Evolutionary conservation across 2,113 vertebrate species (phyloP).

Genomic region (Anser brachyrhynchus): DNA sequence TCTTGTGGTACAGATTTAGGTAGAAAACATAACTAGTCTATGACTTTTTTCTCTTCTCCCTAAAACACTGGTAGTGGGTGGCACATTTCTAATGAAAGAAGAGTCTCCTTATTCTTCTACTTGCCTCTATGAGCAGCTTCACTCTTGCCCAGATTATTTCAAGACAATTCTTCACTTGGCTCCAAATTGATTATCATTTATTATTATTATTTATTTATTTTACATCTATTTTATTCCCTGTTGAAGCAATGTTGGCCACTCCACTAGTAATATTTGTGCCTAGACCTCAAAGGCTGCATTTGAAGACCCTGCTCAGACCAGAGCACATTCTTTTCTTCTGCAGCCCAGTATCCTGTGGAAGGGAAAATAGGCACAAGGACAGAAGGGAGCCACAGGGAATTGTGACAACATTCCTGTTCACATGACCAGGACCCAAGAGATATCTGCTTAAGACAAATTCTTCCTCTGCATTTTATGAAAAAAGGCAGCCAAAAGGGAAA

Average conservation of each 20-base stretch:
- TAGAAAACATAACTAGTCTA: not conserved
- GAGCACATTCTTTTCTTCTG: not conserved
- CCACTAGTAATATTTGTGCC: not conserved
- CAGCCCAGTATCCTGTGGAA: not conserved
- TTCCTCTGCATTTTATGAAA: not conserved
- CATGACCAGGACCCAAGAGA: not conserved
- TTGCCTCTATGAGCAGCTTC: not conserved
- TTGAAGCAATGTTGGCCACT: not conserved
- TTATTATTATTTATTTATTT: not conserved
- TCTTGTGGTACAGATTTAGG: not conserved
- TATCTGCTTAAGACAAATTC: not conserved
- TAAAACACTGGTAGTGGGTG: not conserved
- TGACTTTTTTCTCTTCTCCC: not conserved
- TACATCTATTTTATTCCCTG: not conserved
- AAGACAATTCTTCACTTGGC: not conserved
- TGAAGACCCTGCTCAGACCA: not conserved
- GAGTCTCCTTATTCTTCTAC: not conserved
- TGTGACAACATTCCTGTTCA: not conserved
- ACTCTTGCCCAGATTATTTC: not conserved
- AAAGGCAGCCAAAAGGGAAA: not conserved
- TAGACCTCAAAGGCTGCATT: not conserved
- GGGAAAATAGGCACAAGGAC: not conserved
- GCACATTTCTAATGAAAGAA: not conserved
- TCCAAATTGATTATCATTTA: not conserved
- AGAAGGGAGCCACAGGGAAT: not conserved